A percentile compares a stretch with the other conserved stretches of the same genome.
These are phyloP conservation scores for Muscidifurax raptorellus DNA, from an alignment of 1,140 invertebrate species.

Conservation along the genomic window DNA sequence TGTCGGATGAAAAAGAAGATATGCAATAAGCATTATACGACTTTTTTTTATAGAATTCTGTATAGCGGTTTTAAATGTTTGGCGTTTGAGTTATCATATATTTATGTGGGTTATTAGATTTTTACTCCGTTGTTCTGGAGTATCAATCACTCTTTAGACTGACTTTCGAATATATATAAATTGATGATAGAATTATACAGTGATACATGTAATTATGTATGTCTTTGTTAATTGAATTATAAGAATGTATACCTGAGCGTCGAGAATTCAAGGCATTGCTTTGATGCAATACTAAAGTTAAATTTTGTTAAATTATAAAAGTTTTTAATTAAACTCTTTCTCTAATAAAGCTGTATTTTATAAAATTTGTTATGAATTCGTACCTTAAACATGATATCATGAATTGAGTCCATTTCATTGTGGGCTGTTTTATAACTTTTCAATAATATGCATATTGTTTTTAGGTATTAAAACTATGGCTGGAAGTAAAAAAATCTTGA, in stretches of 20 bases:
- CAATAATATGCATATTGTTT: background rate
- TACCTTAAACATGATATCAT: background rate
- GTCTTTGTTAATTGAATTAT: background rate
- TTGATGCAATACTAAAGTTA: background rate
- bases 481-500: background rate
- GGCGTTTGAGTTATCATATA: background rate
- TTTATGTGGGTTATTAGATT: background rate
- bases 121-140: background rate
- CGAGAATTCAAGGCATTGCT: background rate
- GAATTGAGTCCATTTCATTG: no score
- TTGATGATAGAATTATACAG: no score
- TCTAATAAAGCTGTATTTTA: conserved; percentile 26
- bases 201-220: background rate
- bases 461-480: background rate
- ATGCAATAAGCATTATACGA: background rate
- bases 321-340: background rate
- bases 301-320: background rate
- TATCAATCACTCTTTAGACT: background rate
- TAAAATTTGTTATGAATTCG: background rate
- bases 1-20: background rate
- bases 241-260: background rate
- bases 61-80: background rate
- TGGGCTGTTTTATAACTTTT: no score
- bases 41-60: no score
- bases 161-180: background rate